Evolutionary conservation across 2,888 invertebrate genomes (phyloP), one percentile per base, ranked within the genome.

Genomic region (Idaea biselata): DNA sequence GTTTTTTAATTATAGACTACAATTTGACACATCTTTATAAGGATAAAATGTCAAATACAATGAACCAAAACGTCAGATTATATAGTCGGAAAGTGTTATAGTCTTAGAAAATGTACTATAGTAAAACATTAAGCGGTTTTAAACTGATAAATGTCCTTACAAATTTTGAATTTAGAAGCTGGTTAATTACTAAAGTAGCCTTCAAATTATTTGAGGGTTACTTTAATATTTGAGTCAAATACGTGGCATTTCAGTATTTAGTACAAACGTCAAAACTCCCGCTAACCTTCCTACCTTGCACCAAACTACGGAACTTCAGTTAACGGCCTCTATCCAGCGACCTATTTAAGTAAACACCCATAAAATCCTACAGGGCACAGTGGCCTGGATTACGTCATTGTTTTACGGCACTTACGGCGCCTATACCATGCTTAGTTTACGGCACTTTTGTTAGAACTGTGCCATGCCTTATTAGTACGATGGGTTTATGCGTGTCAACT

Each of bases 291-390:
- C 32, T 62, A 61, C 65, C 72, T 81, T 80, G 68, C 67, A 70
- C 79, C 80, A 75, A 71, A 44, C 70, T 74, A 72, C 78, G 80
- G 77, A 81, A 79, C 77, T 74, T 64, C 44, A 44, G 44, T 83
- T 83, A 81, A 83, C 80, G 82, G 78, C 75, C 77, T 68, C 71
- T 71, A 77, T 76, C 74, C 72, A 70, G 77, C 83, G 86, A 84
- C 86, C 86, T 83, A 79, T 81, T 86, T 84, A 72, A 73, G 79
- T 76, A 79, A 81, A 80, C 76, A 78, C 69, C 74, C 80, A 80
- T 85, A 84, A 84, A 84, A 77, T 76, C 79, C 80, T 82, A 75
- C 75, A 77, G 80, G 80, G 77, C 79, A 73, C 67, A 76, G 72
- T 77, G 79, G 72, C 78, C 80, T 73, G 75, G 71, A 78, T 85